These are phyloP conservation scores for Mesochorus sp. DNA, from an alignment of 2,888 invertebrate genomes.

Conservation along the genomic window DNA sequence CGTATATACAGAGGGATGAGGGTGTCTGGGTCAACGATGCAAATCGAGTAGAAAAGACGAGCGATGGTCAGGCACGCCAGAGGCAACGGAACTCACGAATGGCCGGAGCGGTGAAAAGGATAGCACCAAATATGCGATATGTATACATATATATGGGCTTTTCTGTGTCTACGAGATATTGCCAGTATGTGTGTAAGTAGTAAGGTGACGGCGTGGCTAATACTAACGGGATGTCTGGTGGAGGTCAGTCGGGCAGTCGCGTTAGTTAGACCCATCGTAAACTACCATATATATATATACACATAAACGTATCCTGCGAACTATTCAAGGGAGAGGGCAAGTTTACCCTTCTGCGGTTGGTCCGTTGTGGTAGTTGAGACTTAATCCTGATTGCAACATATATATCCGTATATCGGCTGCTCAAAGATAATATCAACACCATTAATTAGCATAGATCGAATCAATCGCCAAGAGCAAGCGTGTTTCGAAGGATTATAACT, in stretches of 20 bases:
- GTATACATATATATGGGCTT: neutral
- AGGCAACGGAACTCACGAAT: constrained; percentile 44
- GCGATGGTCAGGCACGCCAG: constrained; percentile 37
- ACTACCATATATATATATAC: no score
- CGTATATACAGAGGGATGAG: constrained; percentile 1
- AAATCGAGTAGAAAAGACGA: constrained; percentile 56
- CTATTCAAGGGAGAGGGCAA: constrained; percentile 9
- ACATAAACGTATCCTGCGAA: constrained; percentile 39
- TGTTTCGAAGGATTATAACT: no score
- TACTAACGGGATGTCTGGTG: constrained; percentile 51
- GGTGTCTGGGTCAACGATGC: constrained; percentile 38
- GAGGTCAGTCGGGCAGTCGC: constrained; percentile 62
- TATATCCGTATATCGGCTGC: neutral
- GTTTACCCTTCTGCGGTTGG: constrained; percentile 13
- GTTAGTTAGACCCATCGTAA: constrained; percentile 51
- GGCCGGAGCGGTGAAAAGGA: constrained; percentile 35
- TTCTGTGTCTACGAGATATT: constrained; percentile 7
- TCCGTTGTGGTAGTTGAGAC: neutral
- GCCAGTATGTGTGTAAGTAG: constrained; percentile 42
- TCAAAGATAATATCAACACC: neutral
- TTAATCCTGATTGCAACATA: neutral
- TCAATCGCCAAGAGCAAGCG: no score
- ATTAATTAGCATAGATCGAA: no score
- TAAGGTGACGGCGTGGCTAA: constrained; percentile 34
- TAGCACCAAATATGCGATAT: neutral